Evolutionary conservation across 1,140 invertebrate genomes (phyloP), one percentile per base, ranked within the genome.

Genomic region (Drosophila paulistorum): DNA sequence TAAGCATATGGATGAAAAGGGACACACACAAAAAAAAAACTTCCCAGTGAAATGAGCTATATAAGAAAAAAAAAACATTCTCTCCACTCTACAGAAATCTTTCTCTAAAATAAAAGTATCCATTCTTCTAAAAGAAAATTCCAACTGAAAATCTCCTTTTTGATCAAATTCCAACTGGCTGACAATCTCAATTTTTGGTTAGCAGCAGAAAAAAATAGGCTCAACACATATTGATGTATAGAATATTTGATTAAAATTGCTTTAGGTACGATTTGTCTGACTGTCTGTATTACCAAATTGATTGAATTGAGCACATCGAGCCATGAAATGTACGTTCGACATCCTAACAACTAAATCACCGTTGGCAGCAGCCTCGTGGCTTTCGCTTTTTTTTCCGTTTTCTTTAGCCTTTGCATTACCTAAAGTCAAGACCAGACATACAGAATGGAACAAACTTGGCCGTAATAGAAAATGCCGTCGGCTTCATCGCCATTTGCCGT

Each of bases 1-100:
- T 89, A 89, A 84, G 77, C 84, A 89, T 89, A 87, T 83, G 73
- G 84, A 59, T 71, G 71, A 77, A 74, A 65, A 61, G 65, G 68
- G 30, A 30, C 30, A 30, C 30, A 26, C 23, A 26, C 23, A 26
- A 63, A 58, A 74, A 51, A 73, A 67, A 37, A 33, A 23, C 39
- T 26, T 26, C 23, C 5, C 26, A 63, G 42, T 63, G 35, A 41
- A 68, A 74, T 76, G 30, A 20, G 30, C 30, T 30, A 7, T 7
- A 30, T 30, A 30, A 30, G 30, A 30, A 30, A 30, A 30, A 0
- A 30, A 26, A 1, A 26, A 26, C 23, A 4, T 30, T 30, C 30
- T 30, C 30, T 30, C 30, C 30, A 30, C 1, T 30, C 26, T 30
- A 7, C 6, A 6, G 26, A 30, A 30, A 30, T 30, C 5, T 30